A percentile compares a stretch with the other conserved stretches of the same genome.
These are phyloP conservation scores for Sinodicranocentrus sp. DNA, from an alignment of 2,888 invertebrate species.

Conservation along the genomic window DNA sequence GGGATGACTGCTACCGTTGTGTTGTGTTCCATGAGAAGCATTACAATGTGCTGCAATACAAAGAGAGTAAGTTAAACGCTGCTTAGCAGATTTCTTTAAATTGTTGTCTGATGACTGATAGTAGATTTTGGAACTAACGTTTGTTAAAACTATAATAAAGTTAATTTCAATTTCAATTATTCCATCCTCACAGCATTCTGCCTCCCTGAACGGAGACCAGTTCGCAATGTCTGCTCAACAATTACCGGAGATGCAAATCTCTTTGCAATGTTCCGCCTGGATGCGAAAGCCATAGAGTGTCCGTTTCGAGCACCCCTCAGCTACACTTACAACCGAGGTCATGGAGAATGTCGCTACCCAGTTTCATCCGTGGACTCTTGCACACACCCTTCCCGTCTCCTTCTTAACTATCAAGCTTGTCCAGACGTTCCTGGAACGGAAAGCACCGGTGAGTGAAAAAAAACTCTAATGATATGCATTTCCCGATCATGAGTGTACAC, in stretches of 20 bases:
- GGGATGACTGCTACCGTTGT: constrained; percentile 93
- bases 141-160: no score
- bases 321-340: constrained; percentile 94
- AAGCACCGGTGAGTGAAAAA: constrained; percentile 92
- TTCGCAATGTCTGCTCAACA: constrained; percentile 73
- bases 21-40: constrained; percentile 97
- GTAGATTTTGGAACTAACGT: no score
- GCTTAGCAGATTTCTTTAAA: no score
- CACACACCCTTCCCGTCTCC: constrained; percentile 92
- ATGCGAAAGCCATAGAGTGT: constrained; percentile 92
- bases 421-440: constrained; percentile 94
- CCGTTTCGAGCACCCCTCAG: constrained; percentile 93
- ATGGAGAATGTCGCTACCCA: constrained; percentile 93
- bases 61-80: constrained; percentile 90
- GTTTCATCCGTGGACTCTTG: constrained; percentile 96
- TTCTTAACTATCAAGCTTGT: constrained; percentile 96
- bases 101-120: no score
- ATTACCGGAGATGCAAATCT: constrained; percentile 84
- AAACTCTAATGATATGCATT: no score
- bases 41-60: constrained; percentile 95
- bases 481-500: no score
- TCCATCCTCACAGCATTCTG: constrained; percentile 70
- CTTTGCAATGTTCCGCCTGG: constrained; percentile 82
- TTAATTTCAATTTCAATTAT: no score
- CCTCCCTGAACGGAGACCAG: constrained; percentile 70